Conservation (phyloP, 2,113 vertebrate genomes). For the Callipepla squamata region DNA sequence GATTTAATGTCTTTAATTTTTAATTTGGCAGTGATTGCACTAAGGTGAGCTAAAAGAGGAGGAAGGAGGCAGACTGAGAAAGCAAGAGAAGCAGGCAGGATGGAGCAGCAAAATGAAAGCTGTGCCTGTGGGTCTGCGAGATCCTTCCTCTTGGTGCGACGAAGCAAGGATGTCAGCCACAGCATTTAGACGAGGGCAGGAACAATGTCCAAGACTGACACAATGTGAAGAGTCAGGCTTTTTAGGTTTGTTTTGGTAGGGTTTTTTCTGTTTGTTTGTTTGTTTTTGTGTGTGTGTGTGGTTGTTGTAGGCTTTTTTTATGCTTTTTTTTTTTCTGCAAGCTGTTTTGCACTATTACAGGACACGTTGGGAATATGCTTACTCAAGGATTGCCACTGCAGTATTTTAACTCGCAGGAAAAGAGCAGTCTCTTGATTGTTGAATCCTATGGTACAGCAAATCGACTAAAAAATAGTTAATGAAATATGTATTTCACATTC, state of each 20-base stretch:
- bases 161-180: background rate
- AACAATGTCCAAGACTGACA: background rate
- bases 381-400: background rate
- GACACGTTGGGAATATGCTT: background rate
- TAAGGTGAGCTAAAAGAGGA: background rate
- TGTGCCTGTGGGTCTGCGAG: background rate
- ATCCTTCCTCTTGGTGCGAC: background rate
- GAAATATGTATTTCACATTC: conserved; percentile 9
- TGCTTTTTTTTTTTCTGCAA: background rate
- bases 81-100: background rate
- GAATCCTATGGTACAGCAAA: conserved; percentile 37
- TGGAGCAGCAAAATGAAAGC: background rate
- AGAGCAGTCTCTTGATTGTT: background rate
- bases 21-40: background rate
- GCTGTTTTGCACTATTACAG: background rate
- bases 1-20: conserved; percentile 40
- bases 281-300: no score
- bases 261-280: background rate
- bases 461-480: conserved; percentile 42
- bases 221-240: background rate
- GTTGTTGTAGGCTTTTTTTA: background rate
- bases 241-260: background rate
- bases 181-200: background rate
- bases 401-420: background rate
- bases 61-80: background rate